A percentile compares a stretch with the other conserved stretches of the same genome.
phyloP scores from a whole-genome alignment of 2,797 vertebrate species.

The Poecile montanus region DNA sequence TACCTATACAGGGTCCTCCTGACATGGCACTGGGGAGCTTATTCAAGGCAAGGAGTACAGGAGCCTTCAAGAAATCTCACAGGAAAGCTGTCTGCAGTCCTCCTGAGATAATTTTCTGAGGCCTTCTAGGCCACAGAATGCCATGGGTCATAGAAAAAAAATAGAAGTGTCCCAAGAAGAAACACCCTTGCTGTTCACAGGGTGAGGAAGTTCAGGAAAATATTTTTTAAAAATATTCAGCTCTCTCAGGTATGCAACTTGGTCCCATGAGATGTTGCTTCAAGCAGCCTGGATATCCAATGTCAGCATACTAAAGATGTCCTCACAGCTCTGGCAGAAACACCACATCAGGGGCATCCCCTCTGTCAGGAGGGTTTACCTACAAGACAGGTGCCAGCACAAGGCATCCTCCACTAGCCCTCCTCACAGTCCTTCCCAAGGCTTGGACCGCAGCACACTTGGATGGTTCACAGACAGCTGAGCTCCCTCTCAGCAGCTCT shows the following conservation, averaged over 20 bases:
- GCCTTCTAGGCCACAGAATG: neutral
- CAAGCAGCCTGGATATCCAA: neutral
- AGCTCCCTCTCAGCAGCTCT: neutral
- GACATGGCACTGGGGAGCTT: neutral
- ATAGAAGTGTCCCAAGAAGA: neutral
- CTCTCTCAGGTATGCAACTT: neutral
- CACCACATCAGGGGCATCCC: neutral
- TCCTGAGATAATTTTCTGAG: neutral
- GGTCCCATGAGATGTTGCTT: neutral
- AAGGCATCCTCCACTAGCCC: neutral
- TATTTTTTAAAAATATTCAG: neutral
- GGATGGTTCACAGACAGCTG: fast-evolving
- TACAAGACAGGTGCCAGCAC: neutral
- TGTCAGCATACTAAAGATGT: fast-evolving
- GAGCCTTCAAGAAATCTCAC: neutral
- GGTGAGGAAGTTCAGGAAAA: neutral
- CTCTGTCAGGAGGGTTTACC: fast-evolving
- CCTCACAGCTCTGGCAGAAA: neutral
- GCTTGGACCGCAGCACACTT: fast-evolving
- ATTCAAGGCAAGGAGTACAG: neutral
- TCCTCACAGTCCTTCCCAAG: fast-evolving
- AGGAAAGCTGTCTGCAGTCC: neutral
- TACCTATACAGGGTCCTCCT: neutral
- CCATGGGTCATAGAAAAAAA: neutral
- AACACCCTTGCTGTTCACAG: neutral